A percentile compares a stretch with the other conserved stretches of the same genome.
These are phyloP conservation scores for Paedocypris micromegethes DNA, from an alignment of 2,797 vertebrate species.

Conservation along the genomic window DNA sequence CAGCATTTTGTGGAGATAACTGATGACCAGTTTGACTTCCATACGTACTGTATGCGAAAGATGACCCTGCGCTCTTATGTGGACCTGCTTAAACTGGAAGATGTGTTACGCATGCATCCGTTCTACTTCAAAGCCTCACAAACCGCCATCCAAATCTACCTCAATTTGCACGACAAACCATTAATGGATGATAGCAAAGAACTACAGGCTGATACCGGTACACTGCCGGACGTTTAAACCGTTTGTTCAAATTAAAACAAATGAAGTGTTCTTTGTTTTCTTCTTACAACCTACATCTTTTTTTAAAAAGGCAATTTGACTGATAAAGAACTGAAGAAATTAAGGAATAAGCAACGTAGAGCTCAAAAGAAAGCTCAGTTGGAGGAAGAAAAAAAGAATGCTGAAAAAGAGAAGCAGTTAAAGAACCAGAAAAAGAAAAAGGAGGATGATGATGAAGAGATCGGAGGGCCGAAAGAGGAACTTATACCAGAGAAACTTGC, in stretches of 20 bases:
- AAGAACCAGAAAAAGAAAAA: slow-evolving; percentile 99
- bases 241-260: background rate
- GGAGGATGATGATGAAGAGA: slow-evolving; percentile 97
- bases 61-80: slow-evolving; percentile 98
- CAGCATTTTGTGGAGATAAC: slow-evolving; percentile 99
- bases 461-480: slow-evolving; percentile 95
- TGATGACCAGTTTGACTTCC: slow-evolving; percentile 99
- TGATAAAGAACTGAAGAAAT: slow-evolving; percentile 97
- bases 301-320: slow-evolving; percentile 83
- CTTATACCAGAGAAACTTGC: slow-evolving; percentile 96
- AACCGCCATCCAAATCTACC: slow-evolving; percentile 95
- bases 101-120: slow-evolving; percentile 92
- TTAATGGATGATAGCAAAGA: slow-evolving; percentile 95
- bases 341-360: slow-evolving; percentile 94
- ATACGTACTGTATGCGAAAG: slow-evolving; percentile 99
- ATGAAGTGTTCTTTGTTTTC: background rate
- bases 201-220: slow-evolving; percentile 93
- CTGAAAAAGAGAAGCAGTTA: slow-evolving; percentile 96
- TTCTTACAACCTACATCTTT: background rate
- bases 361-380: slow-evolving; percentile 97
- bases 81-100: slow-evolving; percentile 96
- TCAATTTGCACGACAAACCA: slow-evolving; percentile 95
- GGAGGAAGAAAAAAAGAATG: slow-evolving; percentile 97
- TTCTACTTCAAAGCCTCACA: slow-evolving; percentile 97
- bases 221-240: background rate